These are phyloP conservation scores for Masticophis lateralis DNA, from an alignment of 2,797 vertebrate genomes.

Conservation along the genomic window DNA sequence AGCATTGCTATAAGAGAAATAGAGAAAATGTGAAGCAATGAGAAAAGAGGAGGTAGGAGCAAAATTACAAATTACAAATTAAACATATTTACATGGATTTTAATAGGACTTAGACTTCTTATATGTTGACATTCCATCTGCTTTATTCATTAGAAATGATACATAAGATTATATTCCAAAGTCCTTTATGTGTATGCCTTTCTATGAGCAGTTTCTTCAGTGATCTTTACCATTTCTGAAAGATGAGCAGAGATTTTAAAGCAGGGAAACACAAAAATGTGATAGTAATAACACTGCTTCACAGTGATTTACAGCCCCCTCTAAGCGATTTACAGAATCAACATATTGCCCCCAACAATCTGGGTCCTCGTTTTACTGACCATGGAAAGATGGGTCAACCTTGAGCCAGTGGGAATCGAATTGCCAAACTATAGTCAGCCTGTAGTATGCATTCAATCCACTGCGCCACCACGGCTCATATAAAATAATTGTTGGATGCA, in stretches of 20 bases:
- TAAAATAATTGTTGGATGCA: background rate
- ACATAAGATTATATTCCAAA: background rate
- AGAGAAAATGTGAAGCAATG: background rate
- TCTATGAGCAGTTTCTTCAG: background rate
- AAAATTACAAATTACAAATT: background rate
- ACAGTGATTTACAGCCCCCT: no score
- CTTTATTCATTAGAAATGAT: background rate
- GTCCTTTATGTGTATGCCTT: background rate
- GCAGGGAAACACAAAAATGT: background rate
- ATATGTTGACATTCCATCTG: background rate
- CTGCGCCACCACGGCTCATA: background rate
- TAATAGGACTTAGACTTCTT: rapidly evolving
- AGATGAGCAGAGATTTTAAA: background rate
- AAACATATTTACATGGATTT: background rate
- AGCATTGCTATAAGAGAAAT: background rate
- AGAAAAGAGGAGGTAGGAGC: background rate
- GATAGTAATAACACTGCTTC: no score
- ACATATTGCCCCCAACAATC: background rate
- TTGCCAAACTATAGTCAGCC: background rate
- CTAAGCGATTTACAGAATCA: no score
- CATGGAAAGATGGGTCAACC: background rate
- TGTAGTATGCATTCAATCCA: background rate
- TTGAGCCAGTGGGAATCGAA: background rate
- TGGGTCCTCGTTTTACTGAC: background rate
- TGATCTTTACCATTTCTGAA: background rate